phyloP scores from a whole-genome alignment of 2,113 vertebrate genomes.

The Psittacula cyanocephala region DNA sequence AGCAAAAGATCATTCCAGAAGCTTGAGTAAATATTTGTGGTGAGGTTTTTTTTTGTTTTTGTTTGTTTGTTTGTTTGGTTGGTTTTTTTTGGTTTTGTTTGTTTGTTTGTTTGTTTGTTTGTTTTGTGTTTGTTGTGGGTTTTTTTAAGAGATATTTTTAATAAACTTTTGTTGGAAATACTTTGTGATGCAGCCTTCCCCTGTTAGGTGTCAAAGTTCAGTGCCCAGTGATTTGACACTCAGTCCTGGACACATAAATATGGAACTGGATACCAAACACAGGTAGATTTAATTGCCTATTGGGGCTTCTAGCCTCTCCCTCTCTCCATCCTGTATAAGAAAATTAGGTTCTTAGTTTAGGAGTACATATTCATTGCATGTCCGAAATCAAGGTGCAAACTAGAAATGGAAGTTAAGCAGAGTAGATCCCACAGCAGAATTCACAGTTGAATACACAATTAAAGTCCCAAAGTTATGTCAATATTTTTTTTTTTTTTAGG shows the following conservation, averaged over 20 bases:
- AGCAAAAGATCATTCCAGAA: neutral
- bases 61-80: too few species aligned
- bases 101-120: too few species aligned
- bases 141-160: neutral
- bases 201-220: neutral
- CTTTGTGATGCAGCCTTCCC: neutral
- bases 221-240: neutral
- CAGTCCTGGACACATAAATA: neutral
- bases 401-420: neutral
- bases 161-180: neutral
- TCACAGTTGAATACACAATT: neutral
- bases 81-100: too few species aligned
- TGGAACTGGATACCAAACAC: neutral
- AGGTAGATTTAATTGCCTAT: neutral
- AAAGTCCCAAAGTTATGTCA: neutral
- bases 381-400: neutral
- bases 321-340: neutral
- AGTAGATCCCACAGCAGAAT: neutral
- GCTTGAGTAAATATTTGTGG: neutral
- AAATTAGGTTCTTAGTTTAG: neutral
- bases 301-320: neutral
- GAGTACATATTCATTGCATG: neutral
- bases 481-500: neutral
- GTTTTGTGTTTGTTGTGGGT: too few species aligned
- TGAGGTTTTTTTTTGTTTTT: too few species aligned